Evolutionary conservation across 2,888 invertebrate species (phyloP).

Genomic region (Strigamia maritima): DNA sequence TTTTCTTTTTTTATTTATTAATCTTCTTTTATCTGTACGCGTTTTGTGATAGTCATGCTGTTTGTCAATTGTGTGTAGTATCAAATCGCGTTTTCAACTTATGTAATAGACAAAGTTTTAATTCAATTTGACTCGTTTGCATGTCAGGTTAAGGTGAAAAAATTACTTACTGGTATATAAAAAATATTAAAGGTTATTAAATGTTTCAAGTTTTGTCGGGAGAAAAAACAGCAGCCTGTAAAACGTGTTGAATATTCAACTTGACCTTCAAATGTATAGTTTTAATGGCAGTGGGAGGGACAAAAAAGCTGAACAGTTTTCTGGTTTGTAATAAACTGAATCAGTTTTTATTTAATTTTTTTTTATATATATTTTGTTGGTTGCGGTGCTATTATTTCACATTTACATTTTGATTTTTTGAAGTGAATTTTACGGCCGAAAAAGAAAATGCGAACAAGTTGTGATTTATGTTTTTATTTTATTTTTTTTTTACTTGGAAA

Average conservation of each 20-base stretch:
- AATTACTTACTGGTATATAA: background rate
- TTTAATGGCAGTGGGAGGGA: background rate
- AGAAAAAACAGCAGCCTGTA: background rate
- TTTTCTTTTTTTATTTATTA: background rate
- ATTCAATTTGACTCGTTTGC: background rate
- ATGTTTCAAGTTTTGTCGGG: background rate
- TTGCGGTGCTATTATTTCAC: too few relatives aligned
- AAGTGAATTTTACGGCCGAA: background rate
- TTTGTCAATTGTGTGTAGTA: background rate
- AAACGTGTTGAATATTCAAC: conserved; percentile 11
- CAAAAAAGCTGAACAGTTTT: background rate
- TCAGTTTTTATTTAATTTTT: too few relatives aligned
- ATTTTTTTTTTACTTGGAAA: background rate
- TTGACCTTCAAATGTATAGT: conserved; percentile 1
- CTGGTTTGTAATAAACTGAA: too few relatives aligned
- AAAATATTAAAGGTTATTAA: conserved; percentile 12
- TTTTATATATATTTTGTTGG: too few relatives aligned
- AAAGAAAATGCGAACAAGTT: background rate
- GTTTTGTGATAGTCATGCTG: background rate
- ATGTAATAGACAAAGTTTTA: background rate
- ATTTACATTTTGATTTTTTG: too few relatives aligned
- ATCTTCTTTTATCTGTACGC: background rate
- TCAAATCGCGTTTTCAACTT: background rate
- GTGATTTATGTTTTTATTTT: background rate
- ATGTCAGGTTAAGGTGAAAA: conserved; percentile 1